Conservation (phyloP, 2,113 vertebrate species). For the Cettia cetti region DNA sequence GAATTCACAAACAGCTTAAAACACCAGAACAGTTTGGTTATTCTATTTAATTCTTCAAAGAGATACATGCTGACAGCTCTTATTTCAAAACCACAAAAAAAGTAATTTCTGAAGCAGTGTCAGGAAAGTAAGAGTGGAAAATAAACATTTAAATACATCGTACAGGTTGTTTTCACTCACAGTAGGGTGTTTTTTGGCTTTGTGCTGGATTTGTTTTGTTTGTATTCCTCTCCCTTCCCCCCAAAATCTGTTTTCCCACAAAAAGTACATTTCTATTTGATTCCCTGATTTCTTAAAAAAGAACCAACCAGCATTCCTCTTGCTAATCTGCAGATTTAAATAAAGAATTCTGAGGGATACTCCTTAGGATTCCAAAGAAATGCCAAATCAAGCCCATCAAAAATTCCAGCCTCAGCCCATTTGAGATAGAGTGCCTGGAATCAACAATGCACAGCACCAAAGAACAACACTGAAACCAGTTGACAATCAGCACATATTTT, state of each 20-base stretch:
- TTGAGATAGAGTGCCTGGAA: not conserved
- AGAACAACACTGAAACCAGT: not conserved
- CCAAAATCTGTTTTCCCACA: fast-evolving
- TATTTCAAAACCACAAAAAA: not conserved
- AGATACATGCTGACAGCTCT: not conserved
- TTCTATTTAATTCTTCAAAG: not conserved
- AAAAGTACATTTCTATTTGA: not conserved
- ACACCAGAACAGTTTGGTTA: not conserved
- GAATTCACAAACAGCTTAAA: too few species aligned
- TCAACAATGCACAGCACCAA: not conserved
- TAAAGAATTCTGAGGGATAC: not conserved
- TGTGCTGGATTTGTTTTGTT: fast-evolving
- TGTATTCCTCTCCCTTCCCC: not conserved
- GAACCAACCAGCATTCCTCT: fast-evolving
- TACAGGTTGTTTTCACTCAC: not conserved
- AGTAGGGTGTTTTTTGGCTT: not conserved
- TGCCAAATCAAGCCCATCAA: not conserved
- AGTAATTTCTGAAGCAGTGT: not conserved
- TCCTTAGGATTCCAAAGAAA: not conserved
- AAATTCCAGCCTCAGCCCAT: not conserved
- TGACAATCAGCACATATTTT: not conserved
- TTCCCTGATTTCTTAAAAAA: not conserved
- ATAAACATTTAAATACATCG: not conserved
- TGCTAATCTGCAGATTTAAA: not conserved
- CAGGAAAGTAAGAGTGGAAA: not conserved